Base-by-base conservation (phyloP, 2,888 invertebrate genomes). In the Apamea epomidion region DNA sequence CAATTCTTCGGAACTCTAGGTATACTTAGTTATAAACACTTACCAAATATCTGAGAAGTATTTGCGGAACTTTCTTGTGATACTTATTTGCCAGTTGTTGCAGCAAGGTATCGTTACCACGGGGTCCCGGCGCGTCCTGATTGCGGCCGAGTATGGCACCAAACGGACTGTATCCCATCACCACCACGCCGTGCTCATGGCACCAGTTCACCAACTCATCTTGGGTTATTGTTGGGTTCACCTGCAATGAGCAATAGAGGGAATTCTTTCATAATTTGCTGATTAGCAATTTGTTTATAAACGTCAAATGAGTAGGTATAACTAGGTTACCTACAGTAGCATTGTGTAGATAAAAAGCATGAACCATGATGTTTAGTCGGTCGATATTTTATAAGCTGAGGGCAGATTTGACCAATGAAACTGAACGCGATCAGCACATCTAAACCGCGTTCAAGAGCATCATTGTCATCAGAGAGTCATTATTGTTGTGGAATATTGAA, bases 111-210 rank as follows among this genome's bases (percentile, higher is more conserved):
- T 98, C 96, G 65, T 97, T 96, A 16, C 97, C 95, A 0, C 97
- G 96, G 0, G 98, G 97, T 3, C 93, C 94, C 0, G 96, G 96
- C 0, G 95, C 96, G 21, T 94, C 93, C 7, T 86, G 82, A 84
- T 95, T 95, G 8, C 96, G 93, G 2, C 95, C 96, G 0, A 96
- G 92, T 71, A 96, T 92, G 0, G 91, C 94, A 0, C 98, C 98
- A 74, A 99, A 97, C 0, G 98, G 98, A 86, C 98, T 98, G 93
- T 98, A 99, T 0, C 97, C 98, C 93, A 97, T 98, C 86, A 99
- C 93, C 14, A 97, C 95, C 48, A 99, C 98, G 16, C 96, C 97
- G 67, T 97, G 97, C n/a, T 97, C 94, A 67, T 97, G 97, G 92
- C 99, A 98, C 93, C 98, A 98, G 51, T 98, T 95, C 10, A 98